phyloP scores from a whole-genome alignment of 2,888 invertebrate species.

The Drosophila vallismaia region DNA sequence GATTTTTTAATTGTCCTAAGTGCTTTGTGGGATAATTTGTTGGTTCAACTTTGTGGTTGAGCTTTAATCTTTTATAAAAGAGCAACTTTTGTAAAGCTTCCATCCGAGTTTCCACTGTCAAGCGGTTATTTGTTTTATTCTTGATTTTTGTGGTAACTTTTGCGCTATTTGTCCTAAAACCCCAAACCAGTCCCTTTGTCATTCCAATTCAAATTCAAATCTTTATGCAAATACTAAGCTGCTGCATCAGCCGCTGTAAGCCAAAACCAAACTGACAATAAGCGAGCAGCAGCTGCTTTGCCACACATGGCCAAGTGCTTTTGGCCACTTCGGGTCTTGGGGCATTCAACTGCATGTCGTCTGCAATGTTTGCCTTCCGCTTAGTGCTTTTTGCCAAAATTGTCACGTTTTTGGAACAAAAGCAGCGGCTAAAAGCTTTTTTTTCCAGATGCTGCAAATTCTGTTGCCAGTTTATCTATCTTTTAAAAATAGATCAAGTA shows the following conservation, averaged over 20 bases:
- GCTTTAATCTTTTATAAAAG: no score
- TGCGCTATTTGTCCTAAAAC: conserved; percentile 60
- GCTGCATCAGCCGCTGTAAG: conserved; percentile 26
- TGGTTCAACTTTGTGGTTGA: background rate
- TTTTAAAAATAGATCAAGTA: background rate
- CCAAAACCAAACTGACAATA: conserved; percentile 30
- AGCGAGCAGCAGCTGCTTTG: conserved; percentile 34
- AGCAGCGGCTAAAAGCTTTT: conserved; percentile 6
- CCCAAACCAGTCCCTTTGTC: conserved; percentile 9
- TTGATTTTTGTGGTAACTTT: conserved; percentile 51
- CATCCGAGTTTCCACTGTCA: background rate
- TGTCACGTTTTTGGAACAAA: conserved; percentile 37
- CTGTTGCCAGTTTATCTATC: conserved; percentile 6
- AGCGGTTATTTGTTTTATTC: conserved; percentile 20
- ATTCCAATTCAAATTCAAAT: conserved; percentile 7
- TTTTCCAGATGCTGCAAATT: conserved; percentile 25
- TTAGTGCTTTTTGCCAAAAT: conserved; percentile 24
- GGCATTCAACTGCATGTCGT: background rate
- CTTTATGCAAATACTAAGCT: conserved; percentile 38
- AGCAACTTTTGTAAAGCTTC: no score
- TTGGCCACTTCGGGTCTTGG: conserved; percentile 13
- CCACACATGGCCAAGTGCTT: conserved; percentile 43
- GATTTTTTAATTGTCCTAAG: conserved; percentile 34
- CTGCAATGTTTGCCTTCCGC: conserved; percentile 48
- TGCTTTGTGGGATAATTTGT: conserved; percentile 19